These are phyloP conservation scores for Hyalella azteca DNA, from an alignment of 2,888 invertebrate genomes.

Conservation along the genomic window DNA sequence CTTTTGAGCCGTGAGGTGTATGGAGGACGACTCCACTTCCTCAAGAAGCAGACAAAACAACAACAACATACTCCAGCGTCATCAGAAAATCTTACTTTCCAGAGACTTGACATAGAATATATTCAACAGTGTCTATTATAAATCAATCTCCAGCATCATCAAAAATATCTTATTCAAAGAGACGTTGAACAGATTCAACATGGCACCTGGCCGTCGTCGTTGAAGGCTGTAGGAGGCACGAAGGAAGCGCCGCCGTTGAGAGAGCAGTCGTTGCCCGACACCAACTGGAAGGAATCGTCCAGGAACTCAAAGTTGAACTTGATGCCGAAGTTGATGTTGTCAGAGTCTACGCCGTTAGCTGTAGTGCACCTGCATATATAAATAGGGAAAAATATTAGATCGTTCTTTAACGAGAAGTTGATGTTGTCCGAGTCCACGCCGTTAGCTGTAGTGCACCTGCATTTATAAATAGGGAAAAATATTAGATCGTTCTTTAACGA, in stretches of 20 bases:
- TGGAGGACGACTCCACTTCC: too few relatives aligned
- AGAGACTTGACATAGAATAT: too few relatives aligned
- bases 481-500: too few relatives aligned
- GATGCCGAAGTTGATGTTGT: constrained; percentile 61
- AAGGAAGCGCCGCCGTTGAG: not conserved
- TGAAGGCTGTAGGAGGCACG: constrained; percentile 35
- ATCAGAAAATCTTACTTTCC: too few relatives aligned
- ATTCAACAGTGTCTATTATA: too few relatives aligned
- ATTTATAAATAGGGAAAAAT: not conserved
- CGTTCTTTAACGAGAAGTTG: too few relatives aligned
- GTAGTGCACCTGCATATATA: constrained; percentile 45
- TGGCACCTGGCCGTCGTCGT: constrained; percentile 52
- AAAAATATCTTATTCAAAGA: too few relatives aligned
- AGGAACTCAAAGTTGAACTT: constrained; percentile 66
- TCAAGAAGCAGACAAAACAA: too few relatives aligned
- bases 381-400: not conserved
- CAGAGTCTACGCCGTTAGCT: constrained; percentile 57
- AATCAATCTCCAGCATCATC: too few relatives aligned
- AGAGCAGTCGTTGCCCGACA: constrained; percentile 1
- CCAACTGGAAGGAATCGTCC: constrained; percentile 64
- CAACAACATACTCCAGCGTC: too few relatives aligned
- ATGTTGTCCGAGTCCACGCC: constrained; percentile 59
- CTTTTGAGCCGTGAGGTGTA: too few relatives aligned
- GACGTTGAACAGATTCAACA: too few relatives aligned
- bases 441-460: constrained; percentile 56